These are phyloP conservation scores for Macropus fuliginosus DNA, from an alignment of 2,797 vertebrate genomes.

Conservation along the genomic window DNA sequence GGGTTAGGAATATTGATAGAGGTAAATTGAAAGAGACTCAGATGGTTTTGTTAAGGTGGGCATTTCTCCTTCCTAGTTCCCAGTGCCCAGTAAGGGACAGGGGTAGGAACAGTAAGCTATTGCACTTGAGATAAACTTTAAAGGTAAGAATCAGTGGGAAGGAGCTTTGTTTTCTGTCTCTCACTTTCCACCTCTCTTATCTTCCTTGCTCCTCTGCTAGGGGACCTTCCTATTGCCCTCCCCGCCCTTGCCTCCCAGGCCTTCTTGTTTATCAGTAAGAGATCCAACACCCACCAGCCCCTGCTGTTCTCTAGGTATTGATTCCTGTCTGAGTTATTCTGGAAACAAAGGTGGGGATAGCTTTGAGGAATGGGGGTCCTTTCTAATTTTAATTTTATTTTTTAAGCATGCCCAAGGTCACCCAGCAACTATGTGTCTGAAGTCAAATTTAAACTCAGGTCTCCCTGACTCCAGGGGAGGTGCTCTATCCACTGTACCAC, in stretches of 20 bases:
- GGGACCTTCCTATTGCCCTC: neutral
- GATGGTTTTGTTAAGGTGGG: neutral
- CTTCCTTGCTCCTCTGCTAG: neutral
- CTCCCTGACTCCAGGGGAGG: neutral
- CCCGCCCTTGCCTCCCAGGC: too few species aligned
- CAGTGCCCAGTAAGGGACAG: neutral
- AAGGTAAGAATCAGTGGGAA: neutral
- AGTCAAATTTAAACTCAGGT: neutral
- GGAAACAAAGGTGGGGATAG: neutral
- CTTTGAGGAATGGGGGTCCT: neutral
- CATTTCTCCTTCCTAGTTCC: slow-evolving; percentile 20
- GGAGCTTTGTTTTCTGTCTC: slow-evolving; percentile 3
- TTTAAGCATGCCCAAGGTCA: neutral
- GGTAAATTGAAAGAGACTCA: neutral
- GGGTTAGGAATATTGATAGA: neutral
- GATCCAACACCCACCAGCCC: neutral
- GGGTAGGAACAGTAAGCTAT: neutral
- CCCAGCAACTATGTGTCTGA: neutral
- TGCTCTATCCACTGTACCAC: neutral
- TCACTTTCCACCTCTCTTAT: neutral
- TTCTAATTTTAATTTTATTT: neutral
- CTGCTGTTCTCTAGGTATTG: neutral
- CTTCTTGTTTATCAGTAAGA: neutral
- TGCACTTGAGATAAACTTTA: neutral
- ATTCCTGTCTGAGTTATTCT: slow-evolving; percentile 15